Evolutionary conservation across 2,113 vertebrate species (phyloP), one percentile per base, ranked within the genome.

Genomic region (Aviceda subcristata): DNA sequence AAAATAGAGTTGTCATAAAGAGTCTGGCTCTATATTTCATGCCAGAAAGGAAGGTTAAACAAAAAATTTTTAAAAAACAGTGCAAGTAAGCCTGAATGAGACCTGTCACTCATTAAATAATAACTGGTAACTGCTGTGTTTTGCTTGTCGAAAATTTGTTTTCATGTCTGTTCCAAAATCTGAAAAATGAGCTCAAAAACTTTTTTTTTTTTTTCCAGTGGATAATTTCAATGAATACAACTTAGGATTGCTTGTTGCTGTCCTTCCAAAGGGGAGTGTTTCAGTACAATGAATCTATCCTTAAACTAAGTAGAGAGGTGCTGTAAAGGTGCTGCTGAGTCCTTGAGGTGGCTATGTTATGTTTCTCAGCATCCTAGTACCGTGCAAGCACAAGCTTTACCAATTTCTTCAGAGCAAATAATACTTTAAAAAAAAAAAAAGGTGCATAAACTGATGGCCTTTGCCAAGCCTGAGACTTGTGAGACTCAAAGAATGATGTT

Each of bases 1-100:
- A 83, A 95, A 97, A 96, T 36, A 94, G 82, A 91, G 72, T 96
- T 96, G 96, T 96, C 82, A 87, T 74, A 74, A 97, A 92, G 72
- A 93, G 75, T 56, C 72, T 92, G 77, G 12, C 81, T 97, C 38
- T 90, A 19, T 92, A 79, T 55, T 89, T 81, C 62, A 67, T 50
- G 45, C 66, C 38, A 82, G 74, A 91, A 91, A 90, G n/a, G 12
- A 78, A 86, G 24, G 17, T 43, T 5, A 1, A 21, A 7, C 20
- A 36, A 66, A n/a, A 51, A 29, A 2, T 5, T 22, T 48, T 48
- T 48, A 18, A 41, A 9, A 5, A 12, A 19, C 18, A 36, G 15
- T 32, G 11, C 17, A 34, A 7, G 3, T 55, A 41, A 50, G 5
- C 27, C 50, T 59, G 53, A 85, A 46, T 39, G 45, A 96, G 43